These are phyloP conservation scores for Drosophila lacicola DNA, from an alignment of 2,888 invertebrate species.

Conservation along the genomic window DNA sequence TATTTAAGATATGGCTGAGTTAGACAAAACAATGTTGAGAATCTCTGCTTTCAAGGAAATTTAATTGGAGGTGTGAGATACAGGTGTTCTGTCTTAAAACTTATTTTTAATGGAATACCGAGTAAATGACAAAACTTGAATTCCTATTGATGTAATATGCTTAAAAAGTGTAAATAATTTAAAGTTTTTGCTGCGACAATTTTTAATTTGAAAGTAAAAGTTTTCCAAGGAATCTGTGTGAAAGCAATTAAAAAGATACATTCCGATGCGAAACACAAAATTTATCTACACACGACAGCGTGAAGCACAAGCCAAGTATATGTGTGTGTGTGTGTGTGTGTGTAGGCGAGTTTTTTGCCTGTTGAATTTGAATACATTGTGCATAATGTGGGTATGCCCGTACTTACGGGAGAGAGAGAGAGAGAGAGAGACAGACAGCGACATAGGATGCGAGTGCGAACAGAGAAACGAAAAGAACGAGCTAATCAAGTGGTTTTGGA, in stretches of 20 bases:
- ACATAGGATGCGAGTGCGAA: conserved; percentile 24
- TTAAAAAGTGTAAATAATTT: neutral
- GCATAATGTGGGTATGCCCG: conserved; percentile 13
- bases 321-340: conserved; percentile 6
- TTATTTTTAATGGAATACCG: too few relatives aligned
- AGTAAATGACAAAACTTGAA: too few relatives aligned
- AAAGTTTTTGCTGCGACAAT: neutral
- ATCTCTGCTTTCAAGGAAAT: too few relatives aligned
- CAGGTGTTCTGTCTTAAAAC: too few relatives aligned
- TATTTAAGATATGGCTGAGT: too few relatives aligned
- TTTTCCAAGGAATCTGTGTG: conserved; percentile 4
- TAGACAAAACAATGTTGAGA: too few relatives aligned
- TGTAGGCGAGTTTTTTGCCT: conserved; percentile 59
- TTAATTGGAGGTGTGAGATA: too few relatives aligned
- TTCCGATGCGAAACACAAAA: conserved; percentile 29
- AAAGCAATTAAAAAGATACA: conserved; percentile 20
- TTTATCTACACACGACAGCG: neutral
- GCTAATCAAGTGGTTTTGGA: conserved; percentile 72
- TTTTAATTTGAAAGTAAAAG: conserved; percentile 10
- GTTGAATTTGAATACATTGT: conserved; percentile 58
- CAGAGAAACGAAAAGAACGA: conserved; percentile 62
- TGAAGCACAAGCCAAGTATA: conserved; percentile 11
- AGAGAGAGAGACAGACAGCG: conserved; percentile 19
- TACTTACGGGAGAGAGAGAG: neutral
- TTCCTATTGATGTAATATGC: too few relatives aligned